phyloP scores from a whole-genome alignment of 1,140 invertebrate genomes.

The Notospermus geniculatus region DNA sequence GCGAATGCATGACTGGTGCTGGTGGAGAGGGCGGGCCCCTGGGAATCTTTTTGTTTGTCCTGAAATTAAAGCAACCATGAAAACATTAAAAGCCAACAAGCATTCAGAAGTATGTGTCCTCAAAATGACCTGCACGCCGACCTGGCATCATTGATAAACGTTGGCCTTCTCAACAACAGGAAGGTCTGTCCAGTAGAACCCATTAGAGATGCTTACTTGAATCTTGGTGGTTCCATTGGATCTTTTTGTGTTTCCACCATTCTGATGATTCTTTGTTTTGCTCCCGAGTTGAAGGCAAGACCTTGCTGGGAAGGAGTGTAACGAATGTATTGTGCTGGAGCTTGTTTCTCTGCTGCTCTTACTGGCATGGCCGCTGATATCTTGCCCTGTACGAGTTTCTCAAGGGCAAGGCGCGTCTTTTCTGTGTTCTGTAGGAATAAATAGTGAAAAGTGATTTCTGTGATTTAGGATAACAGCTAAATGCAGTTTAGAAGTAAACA shows the following conservation, averaged over 20 bases:
- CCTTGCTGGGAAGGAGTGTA: constrained; percentile 98
- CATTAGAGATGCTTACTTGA: constrained; percentile 77
- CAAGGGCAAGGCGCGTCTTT: constrained; percentile 51
- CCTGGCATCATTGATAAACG: constrained; percentile 8
- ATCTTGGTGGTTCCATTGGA: constrained; percentile 98
- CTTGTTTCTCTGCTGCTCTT: constrained; percentile 82
- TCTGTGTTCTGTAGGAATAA: constrained; percentile 44
- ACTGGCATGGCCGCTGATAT: constrained; percentile 88
- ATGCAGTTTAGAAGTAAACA: too few species aligned
- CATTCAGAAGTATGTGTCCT: too few species aligned
- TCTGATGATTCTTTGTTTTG: constrained; percentile 95
- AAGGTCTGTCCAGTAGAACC: too few species aligned
- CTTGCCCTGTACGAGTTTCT: constrained; percentile 52
- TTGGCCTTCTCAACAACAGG: too few species aligned
- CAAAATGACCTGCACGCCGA: too few species aligned
- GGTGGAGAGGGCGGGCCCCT: constrained; percentile 96
- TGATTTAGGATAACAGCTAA: too few species aligned
- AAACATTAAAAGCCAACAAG: background rate
- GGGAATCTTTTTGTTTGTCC: constrained; percentile 73
- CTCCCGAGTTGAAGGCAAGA: constrained; percentile 91
- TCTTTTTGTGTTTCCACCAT: constrained; percentile 95
- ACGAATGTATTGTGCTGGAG: constrained; percentile 90
- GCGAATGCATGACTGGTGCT: constrained; percentile 95
- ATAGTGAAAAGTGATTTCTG: too few species aligned
- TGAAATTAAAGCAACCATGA: constrained; percentile 26